These are phyloP conservation scores for Episyrphus balteatus DNA, from an alignment of 1,140 invertebrate genomes.

Conservation along the genomic window DNA sequence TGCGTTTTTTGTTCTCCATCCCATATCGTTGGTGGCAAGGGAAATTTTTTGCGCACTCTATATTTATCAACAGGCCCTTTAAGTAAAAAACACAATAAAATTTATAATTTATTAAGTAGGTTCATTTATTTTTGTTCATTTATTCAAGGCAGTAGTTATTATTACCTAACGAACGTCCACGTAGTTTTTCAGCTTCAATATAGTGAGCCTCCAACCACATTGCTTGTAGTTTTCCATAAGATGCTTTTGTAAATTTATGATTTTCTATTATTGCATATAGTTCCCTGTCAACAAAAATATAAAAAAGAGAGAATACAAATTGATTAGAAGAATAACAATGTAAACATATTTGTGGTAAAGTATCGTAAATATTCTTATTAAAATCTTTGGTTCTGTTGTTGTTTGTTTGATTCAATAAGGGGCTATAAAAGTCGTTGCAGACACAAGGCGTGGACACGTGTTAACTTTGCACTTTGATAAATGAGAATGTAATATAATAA, in stretches of 20 bases:
- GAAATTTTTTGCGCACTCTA: conserved; percentile 98
- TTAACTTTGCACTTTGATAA: no score
- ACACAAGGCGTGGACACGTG: no score
- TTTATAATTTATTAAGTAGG: not conserved
- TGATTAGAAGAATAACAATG: not conserved
- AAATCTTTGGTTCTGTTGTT: no score
- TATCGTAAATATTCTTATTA: no score
- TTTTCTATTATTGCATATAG: conserved; percentile 92
- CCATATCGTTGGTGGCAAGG: conserved; percentile 96
- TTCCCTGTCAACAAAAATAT: conserved; percentile 50
- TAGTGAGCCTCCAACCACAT: conserved; percentile 99
- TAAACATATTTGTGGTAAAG: no score
- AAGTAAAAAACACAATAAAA: conserved; percentile 1
- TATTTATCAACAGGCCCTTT: conserved; percentile 97
- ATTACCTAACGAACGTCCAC: conserved; percentile 77
- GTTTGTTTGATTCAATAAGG: no score
- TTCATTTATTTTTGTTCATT: not conserved
- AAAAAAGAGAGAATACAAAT: conserved; percentile 1
- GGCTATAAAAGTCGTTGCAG: no score
- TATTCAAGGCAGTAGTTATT: not conserved
- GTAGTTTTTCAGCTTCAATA: conserved; percentile 91
- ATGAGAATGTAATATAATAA: no score
- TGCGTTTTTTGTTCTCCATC: conserved; percentile 99
- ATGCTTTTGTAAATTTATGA: conserved; percentile 93
- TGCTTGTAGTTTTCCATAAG: conserved; percentile 91